Base-by-base conservation (phyloP, 2,888 invertebrate species). In the Choristoneura rosaceana region DNA sequence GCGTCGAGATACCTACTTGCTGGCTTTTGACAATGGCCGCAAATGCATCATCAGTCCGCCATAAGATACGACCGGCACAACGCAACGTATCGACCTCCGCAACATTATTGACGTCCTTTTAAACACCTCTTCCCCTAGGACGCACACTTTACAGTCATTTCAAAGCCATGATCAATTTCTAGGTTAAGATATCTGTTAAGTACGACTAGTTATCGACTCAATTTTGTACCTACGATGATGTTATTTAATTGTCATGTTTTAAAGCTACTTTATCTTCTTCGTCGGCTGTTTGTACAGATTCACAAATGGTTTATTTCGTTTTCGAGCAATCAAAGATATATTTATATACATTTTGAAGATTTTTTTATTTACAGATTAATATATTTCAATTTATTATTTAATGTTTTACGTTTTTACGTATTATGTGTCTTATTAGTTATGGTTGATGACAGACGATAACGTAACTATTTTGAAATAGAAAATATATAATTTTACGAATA, bases 1-100 rank as follows among this genome's bases (percentile, higher is more conserved):
- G 94, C 94, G 90, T 94, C 94, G 91, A 94, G 94, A 87, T 94
- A 94, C 85, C 94, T 94, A 87, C 94, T 94, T 85, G 93, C 94
- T 90, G 94, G 94, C 90, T 94, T 94, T 94, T 94, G 94, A 94
- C 94, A 93, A 88, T 91, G 92, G 91, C 92, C 90, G 87, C 87
- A 87, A 82, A 81, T 84, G 83, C 85, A 84, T 84, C 92, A 90
- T 84, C 92, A 90, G 90, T 88, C 90, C 86, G 83, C 91, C 86
- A 79, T 93, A 92, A 90, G 92, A 92, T 91, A 90, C 91, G 90
- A 87, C 88, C 90, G 93, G 85, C 91, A 84, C 79, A 86, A 89
- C 84, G 86, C 92, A 82, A 85, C 92, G 88, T 93, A 90, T 89
- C 91, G 83, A 76, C 88, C 90, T 79, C 80, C 90, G 89, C 93